Percentiles rank a stretch among this genome's conserved stretches.
phyloP scores from a whole-genome alignment of 2,888 invertebrate species.

The Hermaeophaga mercurialis region DNA sequence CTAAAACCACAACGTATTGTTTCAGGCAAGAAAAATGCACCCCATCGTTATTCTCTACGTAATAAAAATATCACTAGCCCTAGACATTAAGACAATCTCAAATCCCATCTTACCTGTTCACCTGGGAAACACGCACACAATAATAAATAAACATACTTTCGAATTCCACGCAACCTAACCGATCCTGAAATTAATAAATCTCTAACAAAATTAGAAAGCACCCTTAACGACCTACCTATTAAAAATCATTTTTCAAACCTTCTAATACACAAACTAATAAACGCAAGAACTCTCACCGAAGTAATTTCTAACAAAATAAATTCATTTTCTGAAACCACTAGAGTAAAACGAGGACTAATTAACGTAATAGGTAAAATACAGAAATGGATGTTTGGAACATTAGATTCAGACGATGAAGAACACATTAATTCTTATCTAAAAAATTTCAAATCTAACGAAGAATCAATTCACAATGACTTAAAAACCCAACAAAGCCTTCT shows the following conservation, averaged over 20 bases:
- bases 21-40: constrained; percentile 4
- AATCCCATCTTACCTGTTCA: constrained; percentile 6
- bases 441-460: neutral
- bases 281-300: neutral
- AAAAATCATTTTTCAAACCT: constrained; percentile 1
- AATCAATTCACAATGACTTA: neutral
- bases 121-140: neutral
- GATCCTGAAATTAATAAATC: neutral
- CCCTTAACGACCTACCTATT: neutral
- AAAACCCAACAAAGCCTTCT: constrained; percentile 2
- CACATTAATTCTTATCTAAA: neutral
- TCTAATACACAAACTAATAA: neutral
- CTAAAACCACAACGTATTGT: constrained; percentile 18
- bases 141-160: constrained; percentile 4
- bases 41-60: constrained; percentile 7
- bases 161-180: constrained; percentile 1
- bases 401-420: constrained; percentile 6
- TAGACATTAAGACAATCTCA: neutral
- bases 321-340: neutral
- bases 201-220: neutral
- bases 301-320: neutral
- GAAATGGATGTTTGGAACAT: constrained; percentile 7
- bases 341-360: constrained; percentile 3
- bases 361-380: constrained; percentile 2
- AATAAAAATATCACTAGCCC: neutral